These are phyloP conservation scores for Drosophila bifasciata DNA, from an alignment of 1,140 invertebrate species.

Conservation along the genomic window DNA sequence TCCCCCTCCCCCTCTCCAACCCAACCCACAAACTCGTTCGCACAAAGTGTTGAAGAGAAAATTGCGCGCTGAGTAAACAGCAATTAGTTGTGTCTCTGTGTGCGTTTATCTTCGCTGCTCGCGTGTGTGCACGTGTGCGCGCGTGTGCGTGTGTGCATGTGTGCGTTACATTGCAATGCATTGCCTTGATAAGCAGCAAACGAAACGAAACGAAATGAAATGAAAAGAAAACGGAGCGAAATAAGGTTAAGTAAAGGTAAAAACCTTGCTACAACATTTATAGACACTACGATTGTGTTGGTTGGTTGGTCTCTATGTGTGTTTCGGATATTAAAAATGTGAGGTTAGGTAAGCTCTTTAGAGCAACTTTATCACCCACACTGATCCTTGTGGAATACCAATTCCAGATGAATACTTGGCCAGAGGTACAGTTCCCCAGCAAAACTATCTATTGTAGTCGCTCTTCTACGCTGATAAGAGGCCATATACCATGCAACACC, in stretches of 20 bases:
- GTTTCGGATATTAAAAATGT: neutral
- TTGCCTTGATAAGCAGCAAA: constrained; percentile 63
- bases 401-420: too few species aligned
- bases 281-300: neutral
- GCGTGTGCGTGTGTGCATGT: constrained; percentile 31
- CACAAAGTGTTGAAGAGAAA: constrained; percentile 64
- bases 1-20: neutral
- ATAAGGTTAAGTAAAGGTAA: constrained; percentile 61
- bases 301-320: neutral
- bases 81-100: constrained; percentile 64
- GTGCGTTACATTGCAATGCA: constrained; percentile 53
- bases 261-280: constrained; percentile 15
- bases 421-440: too few species aligned
- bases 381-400: neutral
- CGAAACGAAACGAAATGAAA: constrained; percentile 26
- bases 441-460: constrained; percentile 15
- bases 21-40: neutral
- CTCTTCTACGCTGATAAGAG: constrained; percentile 46
- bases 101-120: constrained; percentile 30
- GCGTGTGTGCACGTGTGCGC: constrained; percentile 33
- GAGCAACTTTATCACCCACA: too few species aligned
- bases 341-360: neutral
- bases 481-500: constrained; percentile 55
- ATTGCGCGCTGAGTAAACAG: constrained; percentile 75
- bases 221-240: constrained; percentile 26